Evolutionary conservation across 37 sponge, comb jelly and placozoan species (phyloP).

Genomic region (Geodia barretti): DNA sequence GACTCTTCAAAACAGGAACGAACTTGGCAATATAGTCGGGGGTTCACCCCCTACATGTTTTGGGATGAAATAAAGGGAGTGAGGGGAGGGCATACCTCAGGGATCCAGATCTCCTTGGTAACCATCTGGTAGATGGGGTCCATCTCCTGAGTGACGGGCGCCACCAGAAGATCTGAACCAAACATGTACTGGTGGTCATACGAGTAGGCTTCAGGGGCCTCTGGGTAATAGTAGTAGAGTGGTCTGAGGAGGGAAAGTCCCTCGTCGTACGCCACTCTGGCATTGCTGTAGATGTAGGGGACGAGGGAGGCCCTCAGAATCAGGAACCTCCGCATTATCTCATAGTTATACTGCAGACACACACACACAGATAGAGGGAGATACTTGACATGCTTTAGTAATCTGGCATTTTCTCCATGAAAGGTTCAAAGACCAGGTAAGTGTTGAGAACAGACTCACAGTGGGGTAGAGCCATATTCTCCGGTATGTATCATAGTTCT

Average conservation of each 20-base stretch:
- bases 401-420: no score
- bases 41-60: no score
- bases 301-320: slow-evolving; percentile 47
- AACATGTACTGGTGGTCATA: slow-evolving; percentile 56
- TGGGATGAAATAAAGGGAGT: no score
- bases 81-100: slow-evolving; percentile 45
- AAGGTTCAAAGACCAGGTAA: background rate
- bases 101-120: slow-evolving; percentile 54
- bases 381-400: no score
- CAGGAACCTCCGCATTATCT: slow-evolving; percentile 54
- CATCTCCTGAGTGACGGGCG: slow-evolving; percentile 45
- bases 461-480: slow-evolving; percentile 71
- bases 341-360: slow-evolving; percentile 53
- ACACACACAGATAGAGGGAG: no score
- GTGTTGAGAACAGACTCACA: slow-evolving; percentile 12
- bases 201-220: slow-evolving; percentile 45
- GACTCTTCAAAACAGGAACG: no score
- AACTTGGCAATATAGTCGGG: no score
- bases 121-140: slow-evolving; percentile 32
- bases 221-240: slow-evolving; percentile 76
- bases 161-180: slow-evolving; percentile 49
- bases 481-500: slow-evolving; percentile 48
- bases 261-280: slow-evolving; percentile 62
- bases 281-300: slow-evolving; percentile 77
- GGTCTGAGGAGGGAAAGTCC: slow-evolving; percentile 53